Evolutionary conservation across 2,113 vertebrate genomes (phyloP).

Genomic region (Lucifuga dentata): DNA sequence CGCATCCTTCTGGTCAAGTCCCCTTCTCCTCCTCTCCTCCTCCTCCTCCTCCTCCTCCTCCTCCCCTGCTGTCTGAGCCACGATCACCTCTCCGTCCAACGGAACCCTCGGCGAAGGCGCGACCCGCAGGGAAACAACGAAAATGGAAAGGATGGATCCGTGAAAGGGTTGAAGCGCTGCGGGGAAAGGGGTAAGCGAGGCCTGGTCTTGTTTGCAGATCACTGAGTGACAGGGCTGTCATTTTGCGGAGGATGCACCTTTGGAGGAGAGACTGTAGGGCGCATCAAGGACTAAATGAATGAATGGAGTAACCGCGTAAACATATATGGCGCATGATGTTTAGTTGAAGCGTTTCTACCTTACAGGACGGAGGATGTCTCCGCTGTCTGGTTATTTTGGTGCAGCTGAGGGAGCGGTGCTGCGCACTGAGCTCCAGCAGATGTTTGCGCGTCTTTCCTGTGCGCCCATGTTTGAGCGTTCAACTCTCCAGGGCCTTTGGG

Average conservation of each 20-base stretch:
- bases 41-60: constrained; percentile 4
- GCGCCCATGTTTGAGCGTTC: constrained; percentile 27
- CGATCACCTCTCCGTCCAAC: constrained; percentile 58
- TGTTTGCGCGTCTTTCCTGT: constrained; percentile 46
- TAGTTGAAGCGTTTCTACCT: too few species aligned
- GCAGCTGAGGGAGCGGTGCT: constrained; percentile 51
- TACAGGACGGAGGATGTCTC: background rate
- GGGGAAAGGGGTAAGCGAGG: constrained; percentile 54
- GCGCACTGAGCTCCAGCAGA: constrained; percentile 64
- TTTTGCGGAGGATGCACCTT: constrained; percentile 16
- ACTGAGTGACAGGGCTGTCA: constrained; percentile 7
- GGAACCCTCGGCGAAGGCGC: constrained; percentile 51
- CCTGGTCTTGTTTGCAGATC: background rate
- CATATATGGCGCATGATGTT: background rate
- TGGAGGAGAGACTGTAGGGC: constrained; percentile 4
- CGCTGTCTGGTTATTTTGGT: constrained; percentile 37
- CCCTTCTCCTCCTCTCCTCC: background rate
- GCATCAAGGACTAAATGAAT: constrained; percentile 17
- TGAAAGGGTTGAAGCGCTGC: background rate
- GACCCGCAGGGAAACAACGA: constrained; percentile 27
- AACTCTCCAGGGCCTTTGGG: constrained; percentile 18
- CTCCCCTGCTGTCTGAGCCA: constrained; percentile 44
- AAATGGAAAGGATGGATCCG: constrained; percentile 33
- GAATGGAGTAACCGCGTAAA: constrained; percentile 7
- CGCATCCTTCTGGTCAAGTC: constrained; percentile 13